Base-by-base conservation (phyloP, 2,113 vertebrate genomes). In the Aegypius monachus region DNA sequence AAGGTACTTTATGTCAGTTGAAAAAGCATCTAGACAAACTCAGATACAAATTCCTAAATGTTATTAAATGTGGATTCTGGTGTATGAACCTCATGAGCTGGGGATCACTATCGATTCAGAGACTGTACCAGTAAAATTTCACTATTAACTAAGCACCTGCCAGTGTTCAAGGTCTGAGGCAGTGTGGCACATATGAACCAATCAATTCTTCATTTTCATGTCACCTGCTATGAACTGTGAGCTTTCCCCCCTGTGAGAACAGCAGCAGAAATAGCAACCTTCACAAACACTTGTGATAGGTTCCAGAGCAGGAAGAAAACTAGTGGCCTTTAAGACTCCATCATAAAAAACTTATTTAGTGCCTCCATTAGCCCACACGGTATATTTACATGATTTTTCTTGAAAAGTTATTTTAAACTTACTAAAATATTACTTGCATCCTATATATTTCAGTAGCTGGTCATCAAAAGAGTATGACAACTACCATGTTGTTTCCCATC, bases 61-160 rank as follows among this genome's bases (percentile, higher is more conserved):
- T 26, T 80, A 72, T n/a, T 22, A 16, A 47, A 74, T 3, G 16
- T 61, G 50, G 18, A 10, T 75, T 47, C 74, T 72, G 22, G 11
- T 59, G 50, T 7, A 34, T 13, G 36, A 62, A 43, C 17, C 53
- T 48, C 23, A 11, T 9, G 29, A 61, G 34, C 1, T 86, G 48
- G 23, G 11, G 47, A 47, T 38, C 48, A 42, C 8, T 7, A 20
- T 0, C 6, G 26, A 23, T 32, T 47, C 4, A 3, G 55, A 81
- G 89, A 62, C 4, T 4, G 1, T 1, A n/a, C 7, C 75, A 29
- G 52, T 22, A 22, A 31, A 45, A 75, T 61, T 7, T 34, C 21
- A 34, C 19, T 38, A 3, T 12, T 50, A 71, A 19, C 47, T 62
- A 70, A 82, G 27, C 29, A 32, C 7, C 58, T 53, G 50, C 18